Percentiles rank a stretch among this genome's conserved stretches.
These are phyloP conservation scores for Elaeidobius kamerunicus DNA, from an alignment of 2,888 invertebrate genomes.

Conservation along the genomic window DNA sequence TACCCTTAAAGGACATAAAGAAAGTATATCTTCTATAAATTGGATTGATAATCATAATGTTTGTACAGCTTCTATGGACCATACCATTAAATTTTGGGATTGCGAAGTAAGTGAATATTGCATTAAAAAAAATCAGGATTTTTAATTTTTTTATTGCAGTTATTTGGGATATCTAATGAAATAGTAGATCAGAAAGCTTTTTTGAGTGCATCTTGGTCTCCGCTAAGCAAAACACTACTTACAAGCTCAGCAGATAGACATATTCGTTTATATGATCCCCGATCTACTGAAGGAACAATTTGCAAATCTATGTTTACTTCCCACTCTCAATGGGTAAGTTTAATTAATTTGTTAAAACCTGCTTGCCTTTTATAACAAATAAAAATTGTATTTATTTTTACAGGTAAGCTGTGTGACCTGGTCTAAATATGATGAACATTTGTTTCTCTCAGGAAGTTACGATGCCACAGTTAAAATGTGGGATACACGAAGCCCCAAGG, in stretches of 20 bases:
- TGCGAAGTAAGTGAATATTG: slow-evolving; percentile 54
- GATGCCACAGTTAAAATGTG: slow-evolving; percentile 91
- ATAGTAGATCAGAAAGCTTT: slow-evolving; percentile 88
- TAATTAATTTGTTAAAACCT: slow-evolving; percentile 57
- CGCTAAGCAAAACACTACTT: slow-evolving; percentile 67
- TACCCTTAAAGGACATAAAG: slow-evolving; percentile 90
- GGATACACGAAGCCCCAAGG: slow-evolving; percentile 91
- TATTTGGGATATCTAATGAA: slow-evolving; percentile 79
- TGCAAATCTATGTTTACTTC: slow-evolving; percentile 86
- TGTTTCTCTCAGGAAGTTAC: slow-evolving; percentile 91
- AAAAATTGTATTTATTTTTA: slow-evolving; percentile 2
- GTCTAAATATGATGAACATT: slow-evolving; percentile 76
- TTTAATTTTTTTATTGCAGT: slow-evolving; percentile 38
- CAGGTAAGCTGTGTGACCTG: slow-evolving; percentile 46
- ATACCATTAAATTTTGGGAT: slow-evolving; percentile 93
- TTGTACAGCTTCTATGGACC: slow-evolving; percentile 92
- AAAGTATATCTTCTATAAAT: slow-evolving; percentile 78
- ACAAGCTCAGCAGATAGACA: slow-evolving; percentile 90
- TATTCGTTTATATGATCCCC: slow-evolving; percentile 87
- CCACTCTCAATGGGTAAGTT: slow-evolving; percentile 91
- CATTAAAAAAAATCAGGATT: not conserved
- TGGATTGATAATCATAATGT: slow-evolving; percentile 82
- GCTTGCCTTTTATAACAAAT: too few relatives aligned
- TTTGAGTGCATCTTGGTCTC: slow-evolving; percentile 82
- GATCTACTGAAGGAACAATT: slow-evolving; percentile 81